These are phyloP conservation scores for Istiophorus platypterus DNA, from an alignment of 2,113 vertebrate species.

Conservation along the genomic window DNA sequence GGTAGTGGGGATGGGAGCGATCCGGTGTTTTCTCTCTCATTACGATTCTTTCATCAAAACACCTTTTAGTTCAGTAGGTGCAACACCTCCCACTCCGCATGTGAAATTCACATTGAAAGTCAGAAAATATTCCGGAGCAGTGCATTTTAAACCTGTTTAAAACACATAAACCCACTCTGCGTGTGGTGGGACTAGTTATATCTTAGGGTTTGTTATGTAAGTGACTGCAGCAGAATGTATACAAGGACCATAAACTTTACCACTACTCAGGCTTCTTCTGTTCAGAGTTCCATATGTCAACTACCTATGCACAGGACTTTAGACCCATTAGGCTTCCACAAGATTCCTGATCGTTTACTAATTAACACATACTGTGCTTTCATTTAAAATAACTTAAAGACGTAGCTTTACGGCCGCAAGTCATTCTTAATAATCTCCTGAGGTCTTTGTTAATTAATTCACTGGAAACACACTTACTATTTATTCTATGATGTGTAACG, in stretches of 20 bases:
- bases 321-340: conserved; percentile 16
- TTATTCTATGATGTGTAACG: not conserved
- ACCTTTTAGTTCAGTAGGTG: not conserved
- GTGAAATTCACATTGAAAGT: not conserved
- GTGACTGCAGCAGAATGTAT: not conserved
- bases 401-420: no score
- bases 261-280: not conserved
- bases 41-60: no score
- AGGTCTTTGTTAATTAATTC: no score
- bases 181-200: not conserved
- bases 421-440: no score
- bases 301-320: conserved; percentile 34
- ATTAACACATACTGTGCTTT: not conserved
- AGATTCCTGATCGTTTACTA: no score
- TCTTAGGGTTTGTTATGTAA: not conserved
- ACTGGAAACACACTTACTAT: not conserved
- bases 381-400: not conserved
- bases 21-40: no score
- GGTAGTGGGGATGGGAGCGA: not conserved
- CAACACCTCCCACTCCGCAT: not conserved
- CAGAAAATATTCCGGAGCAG: not conserved
- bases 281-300: conserved; percentile 26
- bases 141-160: not conserved
- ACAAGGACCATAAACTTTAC: conserved; percentile 16
- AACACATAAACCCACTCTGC: not conserved